These are phyloP conservation scores for Zelostemma sp. DNA, from an alignment of 1,140 invertebrate genomes.

Conservation along the genomic window DNA sequence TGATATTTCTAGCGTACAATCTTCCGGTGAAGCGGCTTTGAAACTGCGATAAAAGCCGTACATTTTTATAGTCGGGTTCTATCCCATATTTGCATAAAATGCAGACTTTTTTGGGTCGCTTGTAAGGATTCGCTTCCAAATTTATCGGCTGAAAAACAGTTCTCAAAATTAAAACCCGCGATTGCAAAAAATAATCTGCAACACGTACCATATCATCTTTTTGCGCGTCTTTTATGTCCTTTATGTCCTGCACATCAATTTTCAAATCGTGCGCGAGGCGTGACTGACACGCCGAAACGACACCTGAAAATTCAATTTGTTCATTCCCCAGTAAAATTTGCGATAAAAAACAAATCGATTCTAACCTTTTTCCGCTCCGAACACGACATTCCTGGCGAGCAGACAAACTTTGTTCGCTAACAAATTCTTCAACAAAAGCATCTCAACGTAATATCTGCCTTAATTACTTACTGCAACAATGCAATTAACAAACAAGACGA, in stretches of 20 bases:
- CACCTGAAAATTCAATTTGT: not conserved
- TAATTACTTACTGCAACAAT: no score
- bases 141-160: conserved; percentile 70
- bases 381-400: not conserved
- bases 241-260: not conserved
- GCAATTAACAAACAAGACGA: not conserved
- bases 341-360: no score
- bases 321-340: no score
- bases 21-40: conserved; percentile 93
- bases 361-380: not conserved
- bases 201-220: not conserved
- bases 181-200: no score
- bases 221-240: conserved; percentile 2
- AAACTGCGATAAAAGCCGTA: conserved; percentile 92
- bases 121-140: conserved; percentile 84
- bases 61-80: conserved; percentile 92
- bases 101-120: conserved; percentile 80
- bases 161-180: no score
- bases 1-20: conserved; percentile 92
- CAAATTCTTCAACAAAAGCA: not conserved
- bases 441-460: not conserved
- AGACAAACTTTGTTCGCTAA: not conserved
- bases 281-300: not conserved
- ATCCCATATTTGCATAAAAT: conserved; percentile 91
- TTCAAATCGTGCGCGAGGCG: not conserved